Evolutionary conservation across 1,140 invertebrate genomes (phyloP).

Genomic region (Asobara japonica): DNA sequence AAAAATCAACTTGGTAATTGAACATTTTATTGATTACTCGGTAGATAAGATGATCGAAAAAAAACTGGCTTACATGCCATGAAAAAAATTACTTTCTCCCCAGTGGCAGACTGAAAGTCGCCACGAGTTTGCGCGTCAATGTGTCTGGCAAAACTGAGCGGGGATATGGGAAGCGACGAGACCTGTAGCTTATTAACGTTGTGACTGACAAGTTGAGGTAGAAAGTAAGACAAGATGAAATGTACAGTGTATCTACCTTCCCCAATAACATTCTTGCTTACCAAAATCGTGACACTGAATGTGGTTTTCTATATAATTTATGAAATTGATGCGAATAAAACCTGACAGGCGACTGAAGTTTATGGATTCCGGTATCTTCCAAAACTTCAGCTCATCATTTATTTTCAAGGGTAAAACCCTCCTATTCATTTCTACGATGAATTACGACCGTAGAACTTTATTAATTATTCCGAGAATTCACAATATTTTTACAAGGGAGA

Average conservation of each 20-base stretch:
- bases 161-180: slow-evolving; percentile 12
- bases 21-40: not conserved
- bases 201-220: not conserved
- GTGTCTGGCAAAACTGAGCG: slow-evolving; percentile 29
- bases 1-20: not conserved
- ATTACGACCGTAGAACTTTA: not conserved
- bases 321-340: not conserved
- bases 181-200: slow-evolving; percentile 16
- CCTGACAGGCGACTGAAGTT: not conserved
- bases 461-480: not conserved
- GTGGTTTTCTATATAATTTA: not conserved
- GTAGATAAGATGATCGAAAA: not conserved
- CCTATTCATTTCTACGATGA: not conserved
- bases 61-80: not conserved
- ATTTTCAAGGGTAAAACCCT: not conserved
- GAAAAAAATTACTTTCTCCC: slow-evolving; percentile 20
- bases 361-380: not conserved
- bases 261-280: not conserved
- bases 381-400: not conserved
- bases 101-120: slow-evolving; percentile 52
- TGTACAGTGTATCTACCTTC: not conserved
- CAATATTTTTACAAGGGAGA: not conserved
- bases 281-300: not conserved
- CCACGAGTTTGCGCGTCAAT: slow-evolving; percentile 32
- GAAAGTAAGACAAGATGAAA: slow-evolving; percentile 6